These are phyloP conservation scores for Blomia tropicalis DNA, from an alignment of 2,888 invertebrate species.

Conservation along the genomic window DNA sequence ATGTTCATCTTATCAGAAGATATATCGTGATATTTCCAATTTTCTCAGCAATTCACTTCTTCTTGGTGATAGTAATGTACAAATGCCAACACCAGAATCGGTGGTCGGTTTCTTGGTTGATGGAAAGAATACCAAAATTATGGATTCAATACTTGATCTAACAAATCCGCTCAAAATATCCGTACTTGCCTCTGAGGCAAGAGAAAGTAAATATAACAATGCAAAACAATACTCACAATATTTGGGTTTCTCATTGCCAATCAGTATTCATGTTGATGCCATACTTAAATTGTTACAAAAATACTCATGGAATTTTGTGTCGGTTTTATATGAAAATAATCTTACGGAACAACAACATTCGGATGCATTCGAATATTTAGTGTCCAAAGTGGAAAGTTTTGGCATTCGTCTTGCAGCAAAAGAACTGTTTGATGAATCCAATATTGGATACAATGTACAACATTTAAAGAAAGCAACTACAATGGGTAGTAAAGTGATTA, in stretches of 20 bases:
- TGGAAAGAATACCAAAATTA: constrained; percentile 24
- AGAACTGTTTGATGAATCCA: constrained; percentile 4
- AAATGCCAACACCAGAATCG: constrained; percentile 26
- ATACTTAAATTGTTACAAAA: constrained; percentile 34
- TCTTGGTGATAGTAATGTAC: constrained; percentile 18
- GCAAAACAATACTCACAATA: constrained; percentile 31
- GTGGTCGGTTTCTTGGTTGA: constrained; percentile 27
- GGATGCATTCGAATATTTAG: constrained; percentile 6
- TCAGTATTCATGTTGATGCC: constrained; percentile 32
- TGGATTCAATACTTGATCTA: constrained; percentile 28
- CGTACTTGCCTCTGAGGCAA: constrained; percentile 27
- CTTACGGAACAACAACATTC: neutral
- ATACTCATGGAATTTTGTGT: constrained; percentile 37
- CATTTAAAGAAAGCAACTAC: neutral
- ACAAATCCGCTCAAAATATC: constrained; percentile 28
- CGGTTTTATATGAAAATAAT: constrained; percentile 33
- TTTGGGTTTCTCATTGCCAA: constrained; percentile 32
- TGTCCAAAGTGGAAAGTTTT: neutral
- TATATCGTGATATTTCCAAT: constrained; percentile 28
- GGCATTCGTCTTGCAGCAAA: constrained; percentile 1
- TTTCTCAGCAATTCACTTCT: constrained; percentile 28
- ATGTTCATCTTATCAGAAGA: constrained; percentile 32
- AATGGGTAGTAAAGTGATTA: constrained; percentile 24
- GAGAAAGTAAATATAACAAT: constrained; percentile 32
- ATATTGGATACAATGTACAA: neutral